These are phyloP conservation scores for Andrena flavipes DNA, from an alignment of 2,888 invertebrate species.

Conservation along the genomic window DNA sequence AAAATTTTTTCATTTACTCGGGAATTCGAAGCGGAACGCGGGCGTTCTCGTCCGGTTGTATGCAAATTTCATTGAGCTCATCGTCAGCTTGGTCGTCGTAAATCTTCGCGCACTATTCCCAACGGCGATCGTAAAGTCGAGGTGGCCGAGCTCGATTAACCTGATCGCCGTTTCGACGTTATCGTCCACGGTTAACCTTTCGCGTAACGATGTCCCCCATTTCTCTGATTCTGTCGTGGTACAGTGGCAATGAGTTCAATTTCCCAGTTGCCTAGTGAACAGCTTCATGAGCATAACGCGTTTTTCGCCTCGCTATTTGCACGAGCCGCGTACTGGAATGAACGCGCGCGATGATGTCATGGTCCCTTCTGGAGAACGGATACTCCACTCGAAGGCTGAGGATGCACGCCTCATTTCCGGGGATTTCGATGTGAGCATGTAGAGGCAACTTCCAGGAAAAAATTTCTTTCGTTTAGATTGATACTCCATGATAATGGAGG, in stretches of 20 bases:
- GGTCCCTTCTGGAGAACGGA: slow-evolving; percentile 62
- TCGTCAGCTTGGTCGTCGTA: slow-evolving; percentile 4
- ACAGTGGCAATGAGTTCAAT: neutral
- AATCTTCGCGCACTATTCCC: slow-evolving; percentile 4
- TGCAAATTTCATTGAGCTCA: slow-evolving; percentile 35
- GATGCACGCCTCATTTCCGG: too few species aligned
- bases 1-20: slow-evolving; percentile 19
- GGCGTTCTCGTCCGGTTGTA: slow-evolving; percentile 8
- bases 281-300: neutral
- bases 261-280: too few species aligned
- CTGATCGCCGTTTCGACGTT: slow-evolving; percentile 13
- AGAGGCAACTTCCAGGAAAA: too few species aligned
- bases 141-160: slow-evolving; percentile 14
- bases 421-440: too few species aligned
- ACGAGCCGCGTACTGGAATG: slow-evolving; percentile 33
- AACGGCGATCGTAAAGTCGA: slow-evolving; percentile 23
- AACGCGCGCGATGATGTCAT: slow-evolving; percentile 63
- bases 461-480: too few species aligned
- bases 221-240: neutral
- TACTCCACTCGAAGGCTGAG: slow-evolving; percentile 26
- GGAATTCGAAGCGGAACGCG: neutral
- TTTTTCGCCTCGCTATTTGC: slow-evolving; percentile 1
- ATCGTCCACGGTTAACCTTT: slow-evolving; percentile 5
- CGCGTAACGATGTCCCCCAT: neutral
- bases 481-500: too few species aligned